Conservation (phyloP, 2,797 vertebrate genomes). For the Neomorphus geoffroyi region DNA sequence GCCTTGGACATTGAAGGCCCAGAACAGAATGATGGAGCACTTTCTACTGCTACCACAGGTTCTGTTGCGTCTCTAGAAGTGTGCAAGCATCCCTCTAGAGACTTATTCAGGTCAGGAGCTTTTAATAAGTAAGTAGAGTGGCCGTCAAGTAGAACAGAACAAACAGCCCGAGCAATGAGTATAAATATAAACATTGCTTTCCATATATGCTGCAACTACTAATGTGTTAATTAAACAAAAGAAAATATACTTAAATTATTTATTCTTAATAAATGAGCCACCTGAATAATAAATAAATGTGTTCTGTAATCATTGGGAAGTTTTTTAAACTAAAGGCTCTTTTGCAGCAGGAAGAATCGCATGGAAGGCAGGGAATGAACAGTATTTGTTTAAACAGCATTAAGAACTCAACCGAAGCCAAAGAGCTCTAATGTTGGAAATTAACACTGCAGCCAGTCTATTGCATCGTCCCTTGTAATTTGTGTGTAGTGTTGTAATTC, state of each 20-base stretch:
- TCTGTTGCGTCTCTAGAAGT: background rate
- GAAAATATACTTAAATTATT: slow-evolving; percentile 67
- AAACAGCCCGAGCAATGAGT: slow-evolving; percentile 16
- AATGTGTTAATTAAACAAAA: slow-evolving; percentile 62
- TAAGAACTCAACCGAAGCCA: background rate
- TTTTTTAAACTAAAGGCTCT: slow-evolving; percentile 41
- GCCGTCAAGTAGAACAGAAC: slow-evolving; percentile 16
- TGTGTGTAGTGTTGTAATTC: background rate
- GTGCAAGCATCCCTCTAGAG: slow-evolving; percentile 8
- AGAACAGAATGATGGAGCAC: background rate
- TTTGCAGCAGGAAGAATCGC: background rate
- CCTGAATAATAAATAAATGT: slow-evolving; percentile 57
- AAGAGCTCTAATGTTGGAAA: background rate
- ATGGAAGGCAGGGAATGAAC: background rate
- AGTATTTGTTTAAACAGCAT: background rate
- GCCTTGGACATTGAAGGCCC: background rate
- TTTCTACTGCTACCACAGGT: background rate
- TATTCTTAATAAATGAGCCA: slow-evolving; percentile 57
- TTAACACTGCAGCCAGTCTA: background rate
- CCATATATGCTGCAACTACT: slow-evolving; percentile 8
- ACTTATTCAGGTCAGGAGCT: slow-evolving; percentile 40
- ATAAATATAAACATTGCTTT: slow-evolving; percentile 31
- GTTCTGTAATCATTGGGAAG: background rate
- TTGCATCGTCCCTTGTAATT: background rate
- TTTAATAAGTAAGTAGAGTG: slow-evolving; percentile 47